Conservation (phyloP, 2,888 invertebrate genomes). For the Hemithea aestivaria region DNA sequence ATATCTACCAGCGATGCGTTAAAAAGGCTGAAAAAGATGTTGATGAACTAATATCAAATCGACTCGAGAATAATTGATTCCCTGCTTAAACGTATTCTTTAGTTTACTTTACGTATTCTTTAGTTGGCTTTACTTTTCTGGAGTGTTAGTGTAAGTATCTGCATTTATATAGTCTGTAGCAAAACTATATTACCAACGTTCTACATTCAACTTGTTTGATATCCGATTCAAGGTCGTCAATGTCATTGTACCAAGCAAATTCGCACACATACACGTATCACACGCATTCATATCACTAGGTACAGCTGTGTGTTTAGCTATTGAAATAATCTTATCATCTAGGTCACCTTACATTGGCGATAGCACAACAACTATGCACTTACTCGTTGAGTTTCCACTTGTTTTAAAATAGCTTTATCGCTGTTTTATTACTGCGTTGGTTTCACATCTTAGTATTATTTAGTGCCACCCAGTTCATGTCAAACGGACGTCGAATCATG, state of each 20-base stretch:
- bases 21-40: too few species aligned
- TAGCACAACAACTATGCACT: constrained; percentile 51
- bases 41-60: too few species aligned
- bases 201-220: constrained; percentile 38
- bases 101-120: too few species aligned
- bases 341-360: constrained; percentile 77
- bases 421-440: constrained; percentile 15
- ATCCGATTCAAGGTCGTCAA: constrained; percentile 75
- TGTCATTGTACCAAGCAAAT: constrained; percentile 75
- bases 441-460: constrained; percentile 9
- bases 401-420: constrained; percentile 23
- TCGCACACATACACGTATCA: constrained; percentile 44
- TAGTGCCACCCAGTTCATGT: constrained; percentile 2
- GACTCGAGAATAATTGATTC: too few species aligned
- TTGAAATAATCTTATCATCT: constrained; percentile 78
- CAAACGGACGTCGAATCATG: too few species aligned
- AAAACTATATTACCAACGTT: too few species aligned
- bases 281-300: constrained; percentile 24
- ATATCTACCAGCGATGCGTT: too few species aligned
- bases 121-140: too few species aligned
- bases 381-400: constrained; percentile 29
- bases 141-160: too few species aligned
- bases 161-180: too few species aligned
- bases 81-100: too few species aligned
- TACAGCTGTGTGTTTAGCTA: constrained; percentile 48